Evolutionary conservation across 2,113 vertebrate species (phyloP), one percentile per base, ranked within the genome.

Genomic region (Talpa occidentalis): DNA sequence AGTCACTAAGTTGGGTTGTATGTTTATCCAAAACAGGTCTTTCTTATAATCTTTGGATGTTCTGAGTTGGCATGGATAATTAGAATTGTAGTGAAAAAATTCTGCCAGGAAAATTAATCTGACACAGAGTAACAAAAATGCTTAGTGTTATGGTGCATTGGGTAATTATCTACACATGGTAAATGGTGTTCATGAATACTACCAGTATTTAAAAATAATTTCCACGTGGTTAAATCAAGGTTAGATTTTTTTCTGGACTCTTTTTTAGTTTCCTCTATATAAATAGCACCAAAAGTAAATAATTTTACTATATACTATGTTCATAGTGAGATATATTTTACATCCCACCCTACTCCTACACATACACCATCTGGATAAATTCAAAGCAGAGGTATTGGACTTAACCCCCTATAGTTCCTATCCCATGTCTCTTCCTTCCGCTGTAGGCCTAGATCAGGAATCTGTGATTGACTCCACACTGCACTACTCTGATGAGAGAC

Each of bases 1-100:
- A 88, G 52, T 70, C 8, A 60, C 56, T 17, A 88, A 83, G 35
- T 3, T 72, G 64, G 28, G 32, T 88, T 91, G 21, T 94, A 26
- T 74, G 66, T 21, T 92, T 30, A 84, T 9, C 24, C 47, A 78
- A 94, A 93, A 67, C 42, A 74, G 54, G 10, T 60, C 72, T 95
- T 90, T 89, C 67, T 93, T 67, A 82, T 44, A 37, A 42, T 72
- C 19, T 72, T 87, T 70, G n/a, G 10, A 35, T 72, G 2, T 35
- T 64, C 24, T 89, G 21, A 88, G 40, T 17, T 93, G 22, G 37
- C 32, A 83, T 84, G 42, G 69, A 74, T 88, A 70, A 80, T 64
- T 73, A 88, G 59, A 52, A 60, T 11, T 78, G 8, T 81, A 79
- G 69, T 73, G 62, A 93, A 85, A 81, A 70, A 92, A 87, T 90